Evolutionary conservation across 2,888 invertebrate species (phyloP), one percentile per base, ranked within the genome.

Genomic region (Sceliomorpha sp.): DNA sequence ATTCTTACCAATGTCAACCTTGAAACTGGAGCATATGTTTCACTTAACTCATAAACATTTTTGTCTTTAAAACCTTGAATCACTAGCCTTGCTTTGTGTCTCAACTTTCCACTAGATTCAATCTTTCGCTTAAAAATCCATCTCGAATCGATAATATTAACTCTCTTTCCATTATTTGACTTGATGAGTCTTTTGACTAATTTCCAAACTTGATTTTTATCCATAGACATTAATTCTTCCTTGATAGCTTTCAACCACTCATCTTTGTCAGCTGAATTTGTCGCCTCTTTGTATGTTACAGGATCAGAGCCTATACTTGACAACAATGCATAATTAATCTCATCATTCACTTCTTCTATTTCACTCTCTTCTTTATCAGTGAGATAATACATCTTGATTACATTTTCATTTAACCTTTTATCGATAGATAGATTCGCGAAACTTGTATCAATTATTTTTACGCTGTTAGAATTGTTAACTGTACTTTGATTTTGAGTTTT

Each of bases 61-160:
- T 39, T 37, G 9, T 68, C 39, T 50, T 53, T 48, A 7, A 36
- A 36, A 42, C 31, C 34, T 50, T 56, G 32, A 13, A 42, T 29
- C 2, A 70, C 64, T 8, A 70, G 9, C 48, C 60, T 9, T 1
- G 55, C 59, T 37, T 50, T 66, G 14, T 27, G 50, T 39, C 34
- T 62, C 3, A 10, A 12, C 0, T 48, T 14, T 2, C 58, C 32
- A 14, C 26, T 9, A 7, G 0, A 7, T 8, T 48, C 27, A 2
- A 48, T 14, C 55, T 70, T 70, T 6, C n/a, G 47, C 29, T 58
- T 63, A 5, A 63, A 59, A 1, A 71, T 53, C 68, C 68, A 71
- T 17, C 20, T 62, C 15, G 67, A 71, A 8, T 67, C 59, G 0
- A 53, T 45, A 7, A 67, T 32, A 4, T 55, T 47, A 8, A 27